Conservation (phyloP, 2,113 vertebrate genomes). For the Petromus typicus region DNA sequence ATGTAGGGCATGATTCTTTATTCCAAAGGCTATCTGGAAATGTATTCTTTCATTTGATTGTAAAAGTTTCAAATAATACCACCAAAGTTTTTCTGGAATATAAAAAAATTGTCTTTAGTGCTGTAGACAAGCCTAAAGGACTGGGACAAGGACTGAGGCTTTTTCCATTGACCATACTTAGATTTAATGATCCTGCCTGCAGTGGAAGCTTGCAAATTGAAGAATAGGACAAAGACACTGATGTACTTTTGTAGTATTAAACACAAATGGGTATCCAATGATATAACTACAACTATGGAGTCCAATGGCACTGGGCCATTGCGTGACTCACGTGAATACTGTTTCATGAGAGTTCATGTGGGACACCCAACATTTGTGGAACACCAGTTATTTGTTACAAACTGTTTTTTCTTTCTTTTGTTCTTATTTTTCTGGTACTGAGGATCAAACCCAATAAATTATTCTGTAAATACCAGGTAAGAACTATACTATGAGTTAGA, state of each 20-base stretch:
- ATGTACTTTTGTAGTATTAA: background rate
- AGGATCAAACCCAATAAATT: background rate
- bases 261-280: background rate
- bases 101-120: background rate
- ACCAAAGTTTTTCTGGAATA: background rate
- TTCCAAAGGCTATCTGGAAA: background rate
- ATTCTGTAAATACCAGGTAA: background rate
- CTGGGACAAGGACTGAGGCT: background rate
- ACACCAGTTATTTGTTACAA: background rate
- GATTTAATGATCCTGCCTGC: background rate
- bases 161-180: background rate
- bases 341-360: background rate
- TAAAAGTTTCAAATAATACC: background rate
- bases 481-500: background rate
- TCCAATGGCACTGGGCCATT: fast-evolving
- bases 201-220: background rate
- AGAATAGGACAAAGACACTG: background rate
- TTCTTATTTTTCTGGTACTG: background rate
- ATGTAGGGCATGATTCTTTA: background rate
- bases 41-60: background rate
- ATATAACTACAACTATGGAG: background rate
- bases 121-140: too few species aligned
- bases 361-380: background rate
- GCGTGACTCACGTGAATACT: fast-evolving
- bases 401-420: background rate